Percentiles rank a stretch among this genome's conserved stretches.
These are phyloP conservation scores for Epistrophe grossulariae DNA, from an alignment of 2,888 invertebrate species.

Conservation along the genomic window DNA sequence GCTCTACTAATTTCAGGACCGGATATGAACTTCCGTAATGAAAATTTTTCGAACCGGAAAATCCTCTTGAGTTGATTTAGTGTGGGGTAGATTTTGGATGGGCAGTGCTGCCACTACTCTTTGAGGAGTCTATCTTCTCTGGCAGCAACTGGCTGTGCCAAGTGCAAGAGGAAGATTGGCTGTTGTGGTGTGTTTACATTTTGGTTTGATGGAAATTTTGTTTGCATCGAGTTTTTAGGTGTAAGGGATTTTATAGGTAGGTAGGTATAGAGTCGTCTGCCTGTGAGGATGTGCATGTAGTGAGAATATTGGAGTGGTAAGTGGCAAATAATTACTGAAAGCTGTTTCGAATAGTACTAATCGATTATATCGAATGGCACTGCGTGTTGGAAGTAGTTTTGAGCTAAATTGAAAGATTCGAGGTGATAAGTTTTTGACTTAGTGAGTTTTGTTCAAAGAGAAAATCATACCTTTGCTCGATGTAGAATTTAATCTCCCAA, in stretches of 20 bases:
- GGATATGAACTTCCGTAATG: conserved; percentile 95
- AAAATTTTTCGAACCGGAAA: conserved; percentile 88
- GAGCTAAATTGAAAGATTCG: conserved; percentile 2
- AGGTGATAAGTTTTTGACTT: conserved; percentile 16
- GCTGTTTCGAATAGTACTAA: conserved; percentile 67
- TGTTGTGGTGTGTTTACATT: conserved; percentile 70
- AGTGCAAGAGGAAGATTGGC: conserved; percentile 58
- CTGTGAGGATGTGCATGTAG: neutral
- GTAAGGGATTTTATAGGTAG: neutral
- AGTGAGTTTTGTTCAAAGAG: conserved; percentile 25
- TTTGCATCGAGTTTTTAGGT: conserved; percentile 52
- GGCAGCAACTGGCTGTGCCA: conserved; percentile 19
- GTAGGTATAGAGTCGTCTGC: neutral
- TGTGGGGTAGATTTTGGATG: conserved; percentile 57
- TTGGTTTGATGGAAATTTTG: conserved; percentile 68
- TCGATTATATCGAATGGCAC: conserved; percentile 57
- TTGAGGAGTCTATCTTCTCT: conserved; percentile 22
- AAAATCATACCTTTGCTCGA: neutral
- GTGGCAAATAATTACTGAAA: conserved; percentile 72
- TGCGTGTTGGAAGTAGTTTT: conserved; percentile 34
- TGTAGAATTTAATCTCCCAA: neutral
- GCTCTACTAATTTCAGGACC: conserved; percentile 84
- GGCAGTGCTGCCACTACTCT: conserved; percentile 8
- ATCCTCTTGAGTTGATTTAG: conserved; percentile 80
- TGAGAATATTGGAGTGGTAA: conserved; percentile 45